Base-by-base conservation (phyloP, 2,113 vertebrate genomes). In the Leptobrachium leishanense region DNA sequence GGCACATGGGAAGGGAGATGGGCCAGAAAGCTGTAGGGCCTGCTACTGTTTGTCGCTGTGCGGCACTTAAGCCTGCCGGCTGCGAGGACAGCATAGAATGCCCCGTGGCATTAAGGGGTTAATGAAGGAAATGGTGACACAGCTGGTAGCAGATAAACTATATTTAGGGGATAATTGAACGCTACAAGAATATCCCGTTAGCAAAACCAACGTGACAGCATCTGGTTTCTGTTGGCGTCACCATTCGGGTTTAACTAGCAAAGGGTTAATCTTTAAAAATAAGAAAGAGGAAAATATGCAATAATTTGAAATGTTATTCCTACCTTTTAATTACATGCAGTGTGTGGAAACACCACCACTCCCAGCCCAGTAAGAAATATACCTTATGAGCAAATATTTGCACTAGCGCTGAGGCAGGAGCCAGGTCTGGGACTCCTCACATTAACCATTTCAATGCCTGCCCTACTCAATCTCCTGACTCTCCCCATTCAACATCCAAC, bases 321-420 rank as follows among this genome's bases (percentile, higher is more conserved):
- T 82, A 84, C 85, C 80, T 81, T 74, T 79, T 87, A 91, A 91
- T 90, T 85, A 85, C 4, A 81, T 43, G 72, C 82, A 88, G 83
- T 75, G 80, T 86, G 80, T 81, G 81, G 85, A 88, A 89, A 88
- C 79, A 81, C 84, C 10, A 73, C 85, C 64, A 64, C 77, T 11
- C 53, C 13, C 20, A 65, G 10, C 46, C 65, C 83, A 84, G 55
- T 81, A 69, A 20, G 80, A 82, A 81, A 74, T 81, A 81, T 82
- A 39, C 86, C 83, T 74, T 81, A 53, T 69, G 83, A 84, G 68
- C 67, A 43, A 67, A 50, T 73, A 42, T 3, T 68, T 73, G 0
- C 2, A 76, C 82, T 82, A 82, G 72, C 77, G 82, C 77, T 74
- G 54, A 77, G 63, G 74, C 62, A 80, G 82, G 79, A 69, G 87